Conservation (phyloP, 2,113 vertebrate genomes). For the Forbesichthys agassizii region DNA sequence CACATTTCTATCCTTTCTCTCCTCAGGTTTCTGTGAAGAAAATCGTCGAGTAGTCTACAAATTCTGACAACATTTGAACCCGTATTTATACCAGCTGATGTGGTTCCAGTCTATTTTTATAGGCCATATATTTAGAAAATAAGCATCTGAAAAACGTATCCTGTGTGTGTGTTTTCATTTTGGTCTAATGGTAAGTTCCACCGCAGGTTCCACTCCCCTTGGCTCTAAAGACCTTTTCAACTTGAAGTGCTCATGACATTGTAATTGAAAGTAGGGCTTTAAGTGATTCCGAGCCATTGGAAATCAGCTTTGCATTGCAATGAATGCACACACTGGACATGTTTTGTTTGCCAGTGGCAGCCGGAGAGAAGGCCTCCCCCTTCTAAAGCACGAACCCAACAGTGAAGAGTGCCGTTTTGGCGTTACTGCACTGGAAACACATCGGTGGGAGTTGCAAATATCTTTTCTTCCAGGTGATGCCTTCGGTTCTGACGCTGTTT, state of each 20-base stretch:
- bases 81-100: slow-evolving; percentile 44
- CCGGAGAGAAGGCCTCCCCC: slow-evolving; percentile 50
- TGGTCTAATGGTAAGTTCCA: slow-evolving; percentile 53
- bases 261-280: slow-evolving; percentile 74
- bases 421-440: slow-evolving; percentile 35
- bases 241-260: slow-evolving; percentile 69
- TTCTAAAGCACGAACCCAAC: slow-evolving; percentile 54
- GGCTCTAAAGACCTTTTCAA: slow-evolving; percentile 48
- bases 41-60: slow-evolving; percentile 30
- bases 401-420: slow-evolving; percentile 56
- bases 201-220: slow-evolving; percentile 61
- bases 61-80: slow-evolving; percentile 51
- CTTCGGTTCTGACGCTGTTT: slow-evolving; percentile 17
- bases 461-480: slow-evolving; percentile 26
- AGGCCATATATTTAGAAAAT: slow-evolving; percentile 51
- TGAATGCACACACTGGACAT: slow-evolving; percentile 64
- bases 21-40: slow-evolving; percentile 14
- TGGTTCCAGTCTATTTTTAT: slow-evolving; percentile 45
- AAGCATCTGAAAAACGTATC: slow-evolving; percentile 31
- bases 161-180: slow-evolving; percentile 35
- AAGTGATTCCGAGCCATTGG: slow-evolving; percentile 65
- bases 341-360: slow-evolving; percentile 66
- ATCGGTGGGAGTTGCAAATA: slow-evolving; percentile 27
- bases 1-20: neutral
- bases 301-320: slow-evolving; percentile 72